phyloP scores from a whole-genome alignment of 2,888 invertebrate species.

The Catotricha subobsoleta region DNA sequence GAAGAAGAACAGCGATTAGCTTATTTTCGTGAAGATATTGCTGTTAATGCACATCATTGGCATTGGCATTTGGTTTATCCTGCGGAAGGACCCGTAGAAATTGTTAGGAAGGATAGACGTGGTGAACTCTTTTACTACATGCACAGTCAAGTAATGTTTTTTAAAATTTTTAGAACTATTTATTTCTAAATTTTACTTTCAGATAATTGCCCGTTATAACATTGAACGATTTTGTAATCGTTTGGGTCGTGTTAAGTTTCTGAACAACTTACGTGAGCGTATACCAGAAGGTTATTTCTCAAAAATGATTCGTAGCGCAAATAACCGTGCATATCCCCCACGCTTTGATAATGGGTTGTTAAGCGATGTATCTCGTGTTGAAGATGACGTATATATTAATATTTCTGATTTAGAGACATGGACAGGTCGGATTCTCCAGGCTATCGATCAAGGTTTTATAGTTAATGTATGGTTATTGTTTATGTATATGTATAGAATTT shows the following conservation, averaged over 20 bases:
- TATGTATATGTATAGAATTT: no score
- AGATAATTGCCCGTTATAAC: constrained; percentile 18
- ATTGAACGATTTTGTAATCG: constrained; percentile 20
- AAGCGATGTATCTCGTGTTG: constrained; percentile 45
- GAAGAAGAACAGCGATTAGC: constrained; percentile 57
- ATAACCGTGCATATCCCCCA: constrained; percentile 55
- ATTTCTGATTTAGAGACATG: constrained; percentile 50
- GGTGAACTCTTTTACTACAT: constrained; percentile 68
- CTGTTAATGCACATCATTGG: constrained; percentile 69
- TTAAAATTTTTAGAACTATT: neutral
- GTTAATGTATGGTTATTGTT: no score
- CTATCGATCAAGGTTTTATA: constrained; percentile 51
- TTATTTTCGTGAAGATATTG: constrained; percentile 63
- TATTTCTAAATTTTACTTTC: neutral
- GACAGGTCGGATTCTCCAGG: constrained; percentile 54
- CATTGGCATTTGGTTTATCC: constrained; percentile 74
- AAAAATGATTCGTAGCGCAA: constrained; percentile 49
- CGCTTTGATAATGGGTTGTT: constrained; percentile 41
- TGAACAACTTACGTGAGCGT: constrained; percentile 42
- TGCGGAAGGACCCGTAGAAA: constrained; percentile 33
- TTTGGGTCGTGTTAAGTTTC: constrained; percentile 15
- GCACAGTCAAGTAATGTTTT: constrained; percentile 40
- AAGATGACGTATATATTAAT: constrained; percentile 36
- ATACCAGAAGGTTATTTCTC: constrained; percentile 67
- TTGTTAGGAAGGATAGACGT: constrained; percentile 56